Evolutionary conservation across 2,888 invertebrate species (phyloP).

Genomic region (Xiphydria camelus): DNA sequence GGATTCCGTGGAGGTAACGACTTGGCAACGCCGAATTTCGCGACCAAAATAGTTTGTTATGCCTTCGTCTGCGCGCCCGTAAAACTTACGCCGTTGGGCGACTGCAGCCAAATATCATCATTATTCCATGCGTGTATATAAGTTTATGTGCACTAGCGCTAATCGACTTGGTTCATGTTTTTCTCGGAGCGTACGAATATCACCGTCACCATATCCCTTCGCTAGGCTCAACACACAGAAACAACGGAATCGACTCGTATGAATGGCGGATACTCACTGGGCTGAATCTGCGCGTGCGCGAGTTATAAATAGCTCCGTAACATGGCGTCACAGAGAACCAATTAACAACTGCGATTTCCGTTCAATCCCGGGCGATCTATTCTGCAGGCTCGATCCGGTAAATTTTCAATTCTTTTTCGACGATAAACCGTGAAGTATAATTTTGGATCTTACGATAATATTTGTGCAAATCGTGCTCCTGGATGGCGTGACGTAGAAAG

Average conservation of each 20-base stretch:
- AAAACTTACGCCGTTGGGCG: constrained; percentile 49
- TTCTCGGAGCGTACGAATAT: constrained; percentile 37
- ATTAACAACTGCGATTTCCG: constrained; percentile 21
- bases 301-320: constrained; percentile 45
- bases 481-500: too few species aligned
- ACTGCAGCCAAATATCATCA: constrained; percentile 44
- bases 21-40: constrained; percentile 37
- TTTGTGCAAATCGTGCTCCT: too few species aligned
- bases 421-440: too few species aligned
- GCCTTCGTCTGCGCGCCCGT: constrained; percentile 19
- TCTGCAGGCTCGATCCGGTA: neutral
- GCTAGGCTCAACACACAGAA: constrained; percentile 38
- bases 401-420: too few species aligned
- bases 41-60: constrained; percentile 43
- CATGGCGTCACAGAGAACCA: constrained; percentile 47
- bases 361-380: neutral
- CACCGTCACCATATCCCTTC: constrained; percentile 48
- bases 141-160: constrained; percentile 31
- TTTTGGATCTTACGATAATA: too few species aligned
- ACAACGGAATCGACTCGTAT: constrained; percentile 53
- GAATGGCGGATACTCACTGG: constrained; percentile 52
- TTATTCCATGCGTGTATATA: constrained; percentile 31
- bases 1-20: constrained; percentile 25
- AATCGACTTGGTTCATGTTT: constrained; percentile 48
- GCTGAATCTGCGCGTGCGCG: constrained; percentile 38